Conservation (phyloP, 2,113 vertebrate species). For the Dasyornis broadbenti region DNA sequence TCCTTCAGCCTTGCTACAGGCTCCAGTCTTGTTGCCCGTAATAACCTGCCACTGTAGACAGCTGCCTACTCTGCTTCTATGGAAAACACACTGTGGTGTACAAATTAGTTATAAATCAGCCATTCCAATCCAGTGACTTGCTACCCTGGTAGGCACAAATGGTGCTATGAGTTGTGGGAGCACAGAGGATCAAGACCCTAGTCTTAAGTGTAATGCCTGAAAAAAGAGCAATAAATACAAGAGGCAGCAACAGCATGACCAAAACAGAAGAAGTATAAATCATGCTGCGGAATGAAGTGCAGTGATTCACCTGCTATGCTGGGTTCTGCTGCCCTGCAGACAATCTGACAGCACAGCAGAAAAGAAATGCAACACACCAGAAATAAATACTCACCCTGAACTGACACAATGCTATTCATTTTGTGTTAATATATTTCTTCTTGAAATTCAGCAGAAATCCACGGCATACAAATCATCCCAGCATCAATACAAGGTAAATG, state of each 20-base stretch:
- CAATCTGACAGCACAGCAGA: constrained; percentile 53
- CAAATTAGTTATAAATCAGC: background rate
- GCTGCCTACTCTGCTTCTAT: background rate
- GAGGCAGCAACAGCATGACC: constrained; percentile 21
- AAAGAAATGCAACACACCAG: constrained; percentile 42
- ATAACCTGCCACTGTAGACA: background rate
- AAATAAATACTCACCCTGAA: constrained; percentile 55
- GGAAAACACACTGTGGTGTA: background rate
- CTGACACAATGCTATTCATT: constrained; percentile 44
- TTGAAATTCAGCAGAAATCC: constrained; percentile 50
- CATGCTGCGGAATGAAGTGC: background rate
- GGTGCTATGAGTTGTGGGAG: background rate
- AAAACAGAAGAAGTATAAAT: constrained; percentile 38
- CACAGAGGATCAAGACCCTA: background rate
- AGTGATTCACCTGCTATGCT: constrained; percentile 42
- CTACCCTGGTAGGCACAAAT: background rate
- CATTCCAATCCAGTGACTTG: background rate
- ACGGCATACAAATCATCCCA: constrained; percentile 20
- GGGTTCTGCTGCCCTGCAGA: constrained; percentile 40
- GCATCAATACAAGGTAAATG: constrained; percentile 42
- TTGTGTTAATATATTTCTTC: constrained; percentile 51
- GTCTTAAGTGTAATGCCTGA: constrained; percentile 10
- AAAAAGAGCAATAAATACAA: constrained; percentile 32
- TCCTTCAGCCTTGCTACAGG: background rate
- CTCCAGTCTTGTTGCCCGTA: background rate